Evolutionary conservation across 2,888 invertebrate genomes (phyloP).

Genomic region (Willowsia nigromaculata): DNA sequence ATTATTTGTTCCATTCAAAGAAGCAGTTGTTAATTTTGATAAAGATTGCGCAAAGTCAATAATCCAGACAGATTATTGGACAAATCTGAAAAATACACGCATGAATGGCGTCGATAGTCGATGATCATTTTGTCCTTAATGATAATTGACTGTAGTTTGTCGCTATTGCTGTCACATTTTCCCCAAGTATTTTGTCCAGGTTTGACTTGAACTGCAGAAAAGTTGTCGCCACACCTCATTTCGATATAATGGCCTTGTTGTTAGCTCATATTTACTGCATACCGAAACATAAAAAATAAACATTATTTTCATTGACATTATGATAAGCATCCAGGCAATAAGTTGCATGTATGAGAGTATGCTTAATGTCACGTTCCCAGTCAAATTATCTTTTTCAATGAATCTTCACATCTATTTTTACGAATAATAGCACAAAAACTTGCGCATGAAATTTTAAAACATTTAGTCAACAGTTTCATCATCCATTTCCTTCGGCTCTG

Average conservation of each 20-base stretch:
- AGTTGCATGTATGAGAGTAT: not conserved
- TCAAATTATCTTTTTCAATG: not conserved
- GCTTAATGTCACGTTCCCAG: not conserved
- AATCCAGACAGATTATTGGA: not conserved
- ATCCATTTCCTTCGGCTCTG: not conserved
- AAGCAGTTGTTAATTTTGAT: not conserved
- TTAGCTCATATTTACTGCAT: not conserved
- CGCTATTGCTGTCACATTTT: not conserved
- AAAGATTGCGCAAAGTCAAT: not conserved
- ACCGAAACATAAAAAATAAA: not conserved
- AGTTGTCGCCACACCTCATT: not conserved
- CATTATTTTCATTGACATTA: not conserved
- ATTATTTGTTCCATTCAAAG: not conserved
- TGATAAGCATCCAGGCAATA: not conserved
- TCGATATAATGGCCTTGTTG: not conserved
- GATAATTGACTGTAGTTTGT: not conserved
- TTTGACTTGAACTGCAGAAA: not conserved
- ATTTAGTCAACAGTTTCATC: not conserved
- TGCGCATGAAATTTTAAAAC: constrained; percentile 8
- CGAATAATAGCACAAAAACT: not conserved
- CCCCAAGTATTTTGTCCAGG: not conserved
- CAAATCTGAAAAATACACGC: not conserved
- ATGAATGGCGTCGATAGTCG: not conserved
- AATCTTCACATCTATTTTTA: not conserved
- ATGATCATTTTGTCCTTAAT: not conserved